Evolutionary conservation across 2,888 invertebrate species (phyloP).

Genomic region (Tyria jacobaeae): DNA sequence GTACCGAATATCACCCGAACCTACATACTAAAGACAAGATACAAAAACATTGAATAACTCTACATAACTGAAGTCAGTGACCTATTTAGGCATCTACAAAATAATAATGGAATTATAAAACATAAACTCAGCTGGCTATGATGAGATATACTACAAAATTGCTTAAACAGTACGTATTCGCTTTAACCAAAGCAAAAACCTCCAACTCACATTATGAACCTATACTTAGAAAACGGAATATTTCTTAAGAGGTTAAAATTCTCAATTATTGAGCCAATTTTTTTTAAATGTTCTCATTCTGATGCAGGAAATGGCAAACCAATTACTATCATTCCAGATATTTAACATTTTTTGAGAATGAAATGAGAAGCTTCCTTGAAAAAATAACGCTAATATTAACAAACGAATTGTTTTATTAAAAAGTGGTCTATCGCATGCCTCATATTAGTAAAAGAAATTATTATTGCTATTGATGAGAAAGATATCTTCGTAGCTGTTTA

Average conservation of each 20-base stretch:
- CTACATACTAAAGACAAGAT: background rate
- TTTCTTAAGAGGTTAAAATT: background rate
- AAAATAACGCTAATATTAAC: background rate
- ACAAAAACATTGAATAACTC: background rate
- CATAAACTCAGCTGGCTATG: background rate
- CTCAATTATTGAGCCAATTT: background rate
- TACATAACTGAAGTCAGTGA: conserved; percentile 1
- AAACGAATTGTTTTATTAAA: background rate
- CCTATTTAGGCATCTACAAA: background rate
- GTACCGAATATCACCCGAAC: background rate
- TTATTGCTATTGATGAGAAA: background rate
- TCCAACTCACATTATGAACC: conserved; percentile 4
- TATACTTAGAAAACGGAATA: background rate
- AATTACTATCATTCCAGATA: background rate
- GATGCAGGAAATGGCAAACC: background rate
- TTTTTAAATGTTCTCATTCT: background rate
- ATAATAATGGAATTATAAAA: background rate
- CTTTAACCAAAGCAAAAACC: background rate
- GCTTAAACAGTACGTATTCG: background rate
- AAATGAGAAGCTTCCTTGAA: background rate
- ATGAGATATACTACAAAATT: background rate
- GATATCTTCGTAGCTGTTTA: background rate
- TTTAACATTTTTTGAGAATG: background rate
- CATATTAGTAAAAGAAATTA: background rate
- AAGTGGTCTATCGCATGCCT: background rate